These are phyloP conservation scores for Synchiropus splendidus DNA, from an alignment of 2,113 vertebrate genomes.

Conservation along the genomic window DNA sequence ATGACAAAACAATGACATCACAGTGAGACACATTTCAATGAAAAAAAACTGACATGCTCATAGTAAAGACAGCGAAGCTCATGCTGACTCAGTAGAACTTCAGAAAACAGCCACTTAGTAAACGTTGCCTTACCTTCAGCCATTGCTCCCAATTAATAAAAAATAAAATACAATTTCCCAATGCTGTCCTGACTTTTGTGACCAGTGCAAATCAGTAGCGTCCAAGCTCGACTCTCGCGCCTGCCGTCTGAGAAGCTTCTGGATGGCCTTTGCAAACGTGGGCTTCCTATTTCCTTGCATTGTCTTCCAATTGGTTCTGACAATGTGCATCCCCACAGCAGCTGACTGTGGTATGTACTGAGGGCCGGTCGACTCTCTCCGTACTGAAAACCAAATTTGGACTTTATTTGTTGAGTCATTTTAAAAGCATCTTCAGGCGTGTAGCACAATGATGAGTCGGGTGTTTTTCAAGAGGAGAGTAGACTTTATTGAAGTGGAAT, in stretches of 20 bases:
- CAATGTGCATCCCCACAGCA: conserved; percentile 14
- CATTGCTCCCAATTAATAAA: conserved; percentile 25
- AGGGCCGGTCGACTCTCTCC: fast-evolving
- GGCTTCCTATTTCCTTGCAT: conserved; percentile 62
- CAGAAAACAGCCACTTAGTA: background rate
- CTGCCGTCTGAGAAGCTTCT: conserved; percentile 33
- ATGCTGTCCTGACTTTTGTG: conserved; percentile 1
- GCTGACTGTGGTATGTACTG: background rate
- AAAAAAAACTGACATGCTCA: conserved; percentile 3
- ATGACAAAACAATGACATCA: conserved; percentile 5
- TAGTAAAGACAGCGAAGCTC: background rate
- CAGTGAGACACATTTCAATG: conserved; percentile 7
- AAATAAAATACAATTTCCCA: conserved; percentile 6
- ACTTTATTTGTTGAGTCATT: too few species aligned
- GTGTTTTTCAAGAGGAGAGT: too few species aligned
- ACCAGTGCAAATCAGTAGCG: conserved; percentile 1
- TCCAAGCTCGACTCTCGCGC: conserved; percentile 7
- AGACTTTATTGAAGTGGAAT: too few species aligned
- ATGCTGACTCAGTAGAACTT: background rate
- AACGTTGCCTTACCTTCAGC: conserved; percentile 49
- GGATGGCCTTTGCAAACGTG: conserved; percentile 20
- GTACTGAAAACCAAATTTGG: too few species aligned
- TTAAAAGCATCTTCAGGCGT: too few species aligned
- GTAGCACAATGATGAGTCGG: too few species aligned
- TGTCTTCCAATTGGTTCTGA: conserved; percentile 36